Evolutionary conservation across 2,888 invertebrate genomes (phyloP), one percentile per base, ranked within the genome.

Genomic region (Caenorhabditis sp.): DNA sequence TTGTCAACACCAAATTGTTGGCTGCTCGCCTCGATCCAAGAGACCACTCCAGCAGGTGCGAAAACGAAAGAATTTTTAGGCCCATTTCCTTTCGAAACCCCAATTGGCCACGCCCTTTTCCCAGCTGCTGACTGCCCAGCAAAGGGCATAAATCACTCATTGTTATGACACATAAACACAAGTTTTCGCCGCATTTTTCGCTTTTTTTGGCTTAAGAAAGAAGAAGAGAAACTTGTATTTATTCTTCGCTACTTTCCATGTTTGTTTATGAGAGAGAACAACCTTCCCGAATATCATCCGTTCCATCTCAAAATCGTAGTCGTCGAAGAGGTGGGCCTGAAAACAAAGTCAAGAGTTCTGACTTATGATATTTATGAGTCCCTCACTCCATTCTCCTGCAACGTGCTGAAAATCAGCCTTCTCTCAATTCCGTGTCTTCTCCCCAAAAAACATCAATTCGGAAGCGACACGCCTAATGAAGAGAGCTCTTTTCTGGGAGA

Each of bases 111-210:
- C 47, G 47, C n/a, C 47, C 47, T 9, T 20, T 40, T 47, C 18
- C 18, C 47, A 56, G 51, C 60, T 70, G 58, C 47, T 32, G 13
- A 40, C 40, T 40, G 40, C n/a, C 58, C 58, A 60, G 58, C 60
- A 71, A 72, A 74, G 71, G 72, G 65, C 64, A 72, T 72, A 72
- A 74, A 67, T 67, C 74, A 74, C 74, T 74, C 58, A 74, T 74
- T 74, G 72, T 58, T 74, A 74, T 74, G 60, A 28, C 56, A n/a
- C n/a, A 51, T 60, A 60, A 60, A 60, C 56, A 74, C 26, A 51
- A 60, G 50, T 47, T 71, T 70, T 58, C 22, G 37, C 28, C 56
- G 47, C 56, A 47, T 56, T 40, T 26, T 8, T 51, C 40, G 24
- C 35, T 37, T 15, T 24, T 26, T 53, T 24, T 4, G 22, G 47